Evolutionary conservation across 2,797 vertebrate species (phyloP).

Genomic region (Podarcis lilfordi): DNA sequence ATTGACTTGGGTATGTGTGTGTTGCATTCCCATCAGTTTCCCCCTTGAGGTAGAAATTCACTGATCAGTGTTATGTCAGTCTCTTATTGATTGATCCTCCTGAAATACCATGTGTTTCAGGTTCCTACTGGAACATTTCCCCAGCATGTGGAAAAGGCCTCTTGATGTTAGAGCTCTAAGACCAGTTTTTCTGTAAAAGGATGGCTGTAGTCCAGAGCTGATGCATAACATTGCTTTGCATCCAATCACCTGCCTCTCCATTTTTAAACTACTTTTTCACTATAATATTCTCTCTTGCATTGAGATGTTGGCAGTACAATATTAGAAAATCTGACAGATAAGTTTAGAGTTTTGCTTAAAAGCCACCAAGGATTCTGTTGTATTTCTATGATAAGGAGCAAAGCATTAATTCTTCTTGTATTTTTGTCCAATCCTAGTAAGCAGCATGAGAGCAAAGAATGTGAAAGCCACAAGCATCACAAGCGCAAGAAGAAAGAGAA

Average conservation of each 20-base stretch:
- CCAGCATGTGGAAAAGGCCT: not conserved
- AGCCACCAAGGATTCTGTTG: fast-evolving
- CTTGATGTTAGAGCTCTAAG: not conserved
- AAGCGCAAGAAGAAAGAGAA: constrained; percentile 83
- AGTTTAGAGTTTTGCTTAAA: not conserved
- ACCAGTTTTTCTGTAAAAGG: not conserved
- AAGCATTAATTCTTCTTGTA: no score
- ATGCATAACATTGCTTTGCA: not conserved
- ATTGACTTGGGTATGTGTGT: no score
- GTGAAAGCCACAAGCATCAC: constrained; percentile 79
- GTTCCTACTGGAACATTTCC: not conserved
- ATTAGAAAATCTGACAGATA: no score
- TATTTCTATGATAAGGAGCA: not conserved
- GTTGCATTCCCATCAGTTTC: fast-evolving
- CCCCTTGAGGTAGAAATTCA: not conserved
- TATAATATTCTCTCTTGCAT: not conserved
- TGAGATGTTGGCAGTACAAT: not conserved
- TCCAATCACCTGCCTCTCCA: not conserved
- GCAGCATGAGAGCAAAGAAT: constrained; percentile 79
- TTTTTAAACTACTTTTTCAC: not conserved
- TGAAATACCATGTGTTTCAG: not conserved
- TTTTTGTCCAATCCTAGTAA: constrained; percentile 57
- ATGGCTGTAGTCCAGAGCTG: not conserved
- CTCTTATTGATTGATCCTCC: not conserved
- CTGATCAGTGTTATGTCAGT: not conserved